Conservation (phyloP, 2,113 vertebrate species). For the Epinephelus moara region DNA sequence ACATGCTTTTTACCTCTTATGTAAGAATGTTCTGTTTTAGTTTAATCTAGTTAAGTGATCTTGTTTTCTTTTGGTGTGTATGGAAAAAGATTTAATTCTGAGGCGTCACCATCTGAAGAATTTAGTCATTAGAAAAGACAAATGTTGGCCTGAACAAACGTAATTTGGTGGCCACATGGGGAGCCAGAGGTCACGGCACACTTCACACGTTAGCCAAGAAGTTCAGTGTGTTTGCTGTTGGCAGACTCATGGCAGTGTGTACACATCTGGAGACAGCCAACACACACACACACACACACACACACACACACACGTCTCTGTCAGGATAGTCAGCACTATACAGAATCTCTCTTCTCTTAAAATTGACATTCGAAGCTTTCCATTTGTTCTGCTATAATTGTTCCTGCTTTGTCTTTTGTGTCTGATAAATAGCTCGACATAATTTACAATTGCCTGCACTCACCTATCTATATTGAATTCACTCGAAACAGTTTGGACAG, state of each 20-base stretch:
- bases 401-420: not conserved
- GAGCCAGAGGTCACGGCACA: slow-evolving; percentile 53
- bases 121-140: slow-evolving; percentile 19
- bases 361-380: not conserved
- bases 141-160: slow-evolving; percentile 47
- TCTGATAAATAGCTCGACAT: not conserved
- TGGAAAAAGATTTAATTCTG: not conserved
- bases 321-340: not conserved
- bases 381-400: not conserved
- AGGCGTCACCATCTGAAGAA: not conserved
- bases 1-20: not conserved
- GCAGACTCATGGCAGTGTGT: slow-evolving; percentile 43
- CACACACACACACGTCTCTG: not conserved
- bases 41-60: not conserved
- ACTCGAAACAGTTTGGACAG: no score
- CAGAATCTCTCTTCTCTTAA: not conserved
- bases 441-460: not conserved
- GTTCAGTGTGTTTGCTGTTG: slow-evolving; percentile 59
- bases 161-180: slow-evolving; percentile 49
- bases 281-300: slow-evolving; percentile 17
- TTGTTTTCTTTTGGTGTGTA: not conserved
- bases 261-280: slow-evolving; percentile 66
- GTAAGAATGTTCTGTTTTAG: not conserved
- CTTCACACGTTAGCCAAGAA: slow-evolving; percentile 64
- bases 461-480: no score